Conservation (phyloP, 2,888 invertebrate species). For the Meteorus cinctellus region DNA sequence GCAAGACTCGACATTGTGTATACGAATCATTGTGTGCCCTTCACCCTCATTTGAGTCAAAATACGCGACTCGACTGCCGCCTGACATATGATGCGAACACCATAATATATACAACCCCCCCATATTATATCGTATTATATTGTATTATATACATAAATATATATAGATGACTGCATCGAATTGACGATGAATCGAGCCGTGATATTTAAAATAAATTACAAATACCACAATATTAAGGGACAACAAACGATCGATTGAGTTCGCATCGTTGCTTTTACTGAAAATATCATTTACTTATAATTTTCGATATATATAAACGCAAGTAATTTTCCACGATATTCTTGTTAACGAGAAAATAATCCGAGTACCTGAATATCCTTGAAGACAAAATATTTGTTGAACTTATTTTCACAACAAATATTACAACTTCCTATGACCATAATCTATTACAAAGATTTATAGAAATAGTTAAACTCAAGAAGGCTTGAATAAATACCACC, state of each 20-base stretch:
- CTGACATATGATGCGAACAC: slow-evolving; percentile 45
- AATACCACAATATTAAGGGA: slow-evolving; percentile 48
- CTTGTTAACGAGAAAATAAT: no score
- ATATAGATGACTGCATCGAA: slow-evolving; percentile 60
- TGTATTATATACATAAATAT: slow-evolving; percentile 11
- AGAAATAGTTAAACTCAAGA: no score
- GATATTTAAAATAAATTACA: slow-evolving; percentile 64
- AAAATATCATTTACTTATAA: no score
- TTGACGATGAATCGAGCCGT: slow-evolving; percentile 59
- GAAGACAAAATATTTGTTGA: no score
- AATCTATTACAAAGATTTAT: no score
- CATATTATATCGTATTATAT: slow-evolving; percentile 13
- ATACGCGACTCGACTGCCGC: slow-evolving; percentile 45
- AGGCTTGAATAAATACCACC: no score
- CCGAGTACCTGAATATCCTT: no score
- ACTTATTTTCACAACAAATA: no score
- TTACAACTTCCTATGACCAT: no score
- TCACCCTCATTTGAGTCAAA: slow-evolving; percentile 37
- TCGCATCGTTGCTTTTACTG: background rate
- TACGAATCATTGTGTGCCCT: slow-evolving; percentile 30
- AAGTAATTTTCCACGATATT: no score
- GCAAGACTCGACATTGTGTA: slow-evolving; percentile 16
- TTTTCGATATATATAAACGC: no score
- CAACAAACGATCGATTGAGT: background rate
- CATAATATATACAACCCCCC: slow-evolving; percentile 40